Percentiles rank a stretch among this genome's conserved stretches.
Evolutionary conservation across 1,140 invertebrate genomes (phyloP).

Genomic region (Rhagoletis pomonella): DNA sequence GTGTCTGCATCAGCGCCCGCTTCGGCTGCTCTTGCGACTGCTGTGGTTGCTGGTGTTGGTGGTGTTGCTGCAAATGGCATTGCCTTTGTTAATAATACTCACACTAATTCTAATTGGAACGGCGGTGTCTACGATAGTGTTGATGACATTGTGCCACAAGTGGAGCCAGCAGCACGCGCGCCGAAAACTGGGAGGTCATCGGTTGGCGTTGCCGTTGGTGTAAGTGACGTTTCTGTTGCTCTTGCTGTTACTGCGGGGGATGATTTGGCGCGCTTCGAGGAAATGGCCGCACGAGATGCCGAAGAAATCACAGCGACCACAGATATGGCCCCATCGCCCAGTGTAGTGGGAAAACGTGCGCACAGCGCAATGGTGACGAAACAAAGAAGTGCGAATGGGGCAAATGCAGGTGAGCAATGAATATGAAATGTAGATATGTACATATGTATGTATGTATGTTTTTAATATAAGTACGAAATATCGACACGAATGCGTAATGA

Average conservation of each 20-base stretch:
- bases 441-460: too few relatives aligned
- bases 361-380: background rate
- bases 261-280: background rate
- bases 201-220: background rate
- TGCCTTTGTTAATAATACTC: constrained; percentile 17
- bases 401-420: constrained; percentile 14
- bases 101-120: constrained; percentile 71
- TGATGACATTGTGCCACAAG: constrained; percentile 40
- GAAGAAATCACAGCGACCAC: background rate
- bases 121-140: constrained; percentile 62
- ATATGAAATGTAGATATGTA: background rate
- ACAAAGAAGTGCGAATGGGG: constrained; percentile 11
- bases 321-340: background rate
- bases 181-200: background rate
- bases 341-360: background rate
- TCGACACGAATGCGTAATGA: background rate
- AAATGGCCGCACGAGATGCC: constrained; percentile 17
- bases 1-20: background rate
- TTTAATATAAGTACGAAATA: background rate
- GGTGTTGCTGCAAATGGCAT: background rate
- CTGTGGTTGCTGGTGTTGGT: background rate
- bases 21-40: background rate
- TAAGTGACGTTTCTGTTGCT: background rate
- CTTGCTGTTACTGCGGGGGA: background rate
- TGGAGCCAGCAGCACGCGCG: background rate